Conservation (phyloP, 1,140 invertebrate species). For the Heliconius congener region DNA sequence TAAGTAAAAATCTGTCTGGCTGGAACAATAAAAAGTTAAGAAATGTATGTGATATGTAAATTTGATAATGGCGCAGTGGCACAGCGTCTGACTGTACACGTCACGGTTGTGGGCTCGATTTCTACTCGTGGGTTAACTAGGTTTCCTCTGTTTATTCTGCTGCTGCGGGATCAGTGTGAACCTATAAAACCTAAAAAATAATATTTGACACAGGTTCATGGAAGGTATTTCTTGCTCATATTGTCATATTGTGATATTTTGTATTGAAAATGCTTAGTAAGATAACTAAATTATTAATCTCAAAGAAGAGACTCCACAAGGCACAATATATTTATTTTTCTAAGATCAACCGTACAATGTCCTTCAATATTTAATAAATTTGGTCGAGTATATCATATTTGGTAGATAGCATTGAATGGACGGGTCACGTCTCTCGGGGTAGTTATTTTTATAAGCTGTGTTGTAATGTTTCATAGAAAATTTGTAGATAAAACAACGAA, state of each 20-base stretch:
- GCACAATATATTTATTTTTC: neutral
- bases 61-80: too few relatives aligned
- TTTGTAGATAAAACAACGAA: neutral
- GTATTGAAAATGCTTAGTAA: neutral
- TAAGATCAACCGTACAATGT: neutral
- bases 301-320: neutral
- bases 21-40: neutral
- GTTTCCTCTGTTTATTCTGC: too few relatives aligned
- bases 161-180: too few relatives aligned
- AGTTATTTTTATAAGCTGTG: neutral
- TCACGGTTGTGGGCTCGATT: too few relatives aligned
- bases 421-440: neutral
- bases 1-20: neutral
- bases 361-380: conserved; percentile 11
- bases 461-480: neutral
- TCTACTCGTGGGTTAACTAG: too few relatives aligned
- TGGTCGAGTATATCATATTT: neutral
- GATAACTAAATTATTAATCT: neutral
- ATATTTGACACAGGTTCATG: neutral
- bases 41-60: too few relatives aligned
- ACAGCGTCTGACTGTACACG: too few relatives aligned
- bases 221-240: neutral
- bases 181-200: too few relatives aligned
- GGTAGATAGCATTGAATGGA: neutral
- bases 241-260: neutral